Evolutionary conservation across 1,140 invertebrate genomes (phyloP).

Genomic region (Drosophila orena): DNA sequence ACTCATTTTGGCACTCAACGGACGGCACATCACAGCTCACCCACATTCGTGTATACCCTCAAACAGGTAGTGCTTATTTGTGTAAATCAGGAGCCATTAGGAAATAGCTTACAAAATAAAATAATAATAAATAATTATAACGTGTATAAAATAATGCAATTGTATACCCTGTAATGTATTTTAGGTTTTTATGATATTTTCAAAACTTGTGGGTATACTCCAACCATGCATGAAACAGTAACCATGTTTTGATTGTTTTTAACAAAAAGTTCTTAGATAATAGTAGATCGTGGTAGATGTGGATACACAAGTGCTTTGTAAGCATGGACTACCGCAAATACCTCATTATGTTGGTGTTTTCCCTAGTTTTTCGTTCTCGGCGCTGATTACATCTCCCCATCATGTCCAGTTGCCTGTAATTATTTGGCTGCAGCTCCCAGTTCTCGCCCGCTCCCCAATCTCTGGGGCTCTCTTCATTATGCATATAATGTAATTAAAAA

Average conservation of each 20-base stretch:
- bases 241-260: background rate
- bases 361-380: conserved; percentile 23
- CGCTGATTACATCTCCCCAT: conserved; percentile 70
- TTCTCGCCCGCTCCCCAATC: conserved; percentile 32
- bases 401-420: conserved; percentile 66
- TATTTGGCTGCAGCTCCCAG: conserved; percentile 59
- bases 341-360: conserved; percentile 10
- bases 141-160: too few relatives aligned
- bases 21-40: conserved; percentile 4
- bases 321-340: conserved; percentile 1
- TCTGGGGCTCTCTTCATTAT: conserved; percentile 67
- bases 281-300: background rate
- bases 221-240: too few relatives aligned
- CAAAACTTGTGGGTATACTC: too few relatives aligned
- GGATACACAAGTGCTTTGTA: background rate
- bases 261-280: background rate
- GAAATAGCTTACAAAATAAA: background rate
- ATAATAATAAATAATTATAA: background rate
- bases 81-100: background rate
- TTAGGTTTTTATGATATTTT: too few relatives aligned
- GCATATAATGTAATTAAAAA: conserved; percentile 80
- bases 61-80: background rate
- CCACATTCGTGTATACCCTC: background rate
- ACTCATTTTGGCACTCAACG: conserved; percentile 68
- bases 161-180: too few relatives aligned